Base-by-base conservation (phyloP, 2,888 invertebrate genomes). In the Hypomecis punctinalis region DNA sequence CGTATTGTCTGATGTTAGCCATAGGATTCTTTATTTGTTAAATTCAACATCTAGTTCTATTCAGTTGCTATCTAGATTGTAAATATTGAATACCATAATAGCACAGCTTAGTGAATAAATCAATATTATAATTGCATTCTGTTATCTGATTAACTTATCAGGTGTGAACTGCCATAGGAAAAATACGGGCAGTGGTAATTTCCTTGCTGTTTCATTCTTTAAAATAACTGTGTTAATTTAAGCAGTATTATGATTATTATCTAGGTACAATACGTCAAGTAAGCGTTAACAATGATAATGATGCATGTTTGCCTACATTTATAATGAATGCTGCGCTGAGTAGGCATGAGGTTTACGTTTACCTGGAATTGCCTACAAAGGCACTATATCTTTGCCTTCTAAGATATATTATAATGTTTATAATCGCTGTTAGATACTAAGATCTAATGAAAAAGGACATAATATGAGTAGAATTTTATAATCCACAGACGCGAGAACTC, bases 141-240 rank as follows among this genome's bases (percentile, higher is more conserved):
- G 66, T 61, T 70, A 72, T 73, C 71, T 70, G 71, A 72, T 76
- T 70, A 68, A 37, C 46, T 69, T 73, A 80, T 80, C 77, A 68
- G 65, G 71, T 70, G 70, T 71, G 45, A 0, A 52, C 23, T 68
- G 61, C 67, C 51, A 58, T 63, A 69, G 71, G 67, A 76, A 75
- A 79, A 72, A 70, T 69, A 69, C 49, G 7, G 11, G 42, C 11
- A 13, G 13, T 13, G 33, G 51, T 42, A 52, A 60, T 66, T 70
- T 70, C 66, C 69, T 64, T 53, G 63, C 63, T 65, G 11, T 61
- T 63, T 65, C 40, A 52, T 63, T 65, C 40, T 49, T 63, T 51
- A 10, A 47, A 54, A 49, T 48, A 45, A 45, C 46, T 45, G 5
- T 54, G 35, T 45, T 53, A 13, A 48, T 45, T 37, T 58, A 43